phyloP scores from a whole-genome alignment of 2,113 vertebrate genomes.

The Syngnathus typhle region DNA sequence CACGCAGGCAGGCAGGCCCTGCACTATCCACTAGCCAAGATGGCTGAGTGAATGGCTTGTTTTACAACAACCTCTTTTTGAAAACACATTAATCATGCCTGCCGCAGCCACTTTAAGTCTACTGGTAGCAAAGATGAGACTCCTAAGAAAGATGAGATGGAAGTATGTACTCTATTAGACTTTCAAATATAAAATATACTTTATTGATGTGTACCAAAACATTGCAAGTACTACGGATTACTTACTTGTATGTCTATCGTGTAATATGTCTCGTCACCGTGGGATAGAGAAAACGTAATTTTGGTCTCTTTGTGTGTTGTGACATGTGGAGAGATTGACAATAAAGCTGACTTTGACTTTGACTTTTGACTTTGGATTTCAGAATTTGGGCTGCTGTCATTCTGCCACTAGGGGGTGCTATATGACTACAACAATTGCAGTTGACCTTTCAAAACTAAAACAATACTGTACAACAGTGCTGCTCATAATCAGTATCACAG shows the following conservation, averaged over 20 bases:
- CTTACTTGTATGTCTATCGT: no score
- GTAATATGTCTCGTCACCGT: no score
- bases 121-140: neutral
- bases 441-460: neutral
- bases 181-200: conserved; percentile 8
- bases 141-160: neutral
- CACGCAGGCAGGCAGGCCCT: no score
- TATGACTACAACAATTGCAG: neutral
- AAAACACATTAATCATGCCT: neutral
- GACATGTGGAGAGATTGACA: no score
- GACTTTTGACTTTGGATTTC: no score
- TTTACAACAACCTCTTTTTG: neutral
- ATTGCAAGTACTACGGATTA: neutral
- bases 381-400: neutral
- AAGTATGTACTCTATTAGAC: no score
- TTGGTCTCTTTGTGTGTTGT: no score
- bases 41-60: neutral
- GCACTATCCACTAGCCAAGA: no score
- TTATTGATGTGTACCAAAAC: conserved; percentile 30
- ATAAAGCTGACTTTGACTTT: no score
- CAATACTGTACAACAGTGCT: no score
- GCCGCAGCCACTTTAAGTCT: neutral
- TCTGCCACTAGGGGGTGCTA: neutral
- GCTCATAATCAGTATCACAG: neutral
- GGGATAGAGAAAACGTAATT: no score